Percentiles rank a stretch among this genome's conserved stretches.
Evolutionary conservation across 2,888 invertebrate species (phyloP).

Genomic region (Lacanobia oleracea): DNA sequence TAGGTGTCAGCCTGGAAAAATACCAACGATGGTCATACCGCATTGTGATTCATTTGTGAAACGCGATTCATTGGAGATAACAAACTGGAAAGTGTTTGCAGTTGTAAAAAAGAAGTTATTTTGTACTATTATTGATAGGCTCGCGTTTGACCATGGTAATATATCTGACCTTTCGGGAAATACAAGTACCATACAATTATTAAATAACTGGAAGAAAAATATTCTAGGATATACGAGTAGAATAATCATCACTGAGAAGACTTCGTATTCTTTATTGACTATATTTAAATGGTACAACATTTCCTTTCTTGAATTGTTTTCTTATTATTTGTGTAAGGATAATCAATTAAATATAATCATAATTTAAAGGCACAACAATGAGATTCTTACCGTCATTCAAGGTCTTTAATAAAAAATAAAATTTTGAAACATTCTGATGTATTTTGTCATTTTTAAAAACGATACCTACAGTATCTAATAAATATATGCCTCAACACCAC

Average conservation of each 20-base stretch:
- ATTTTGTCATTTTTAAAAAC: neutral
- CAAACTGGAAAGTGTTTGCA: neutral
- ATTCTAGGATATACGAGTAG: too few species aligned
- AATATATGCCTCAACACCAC: neutral
- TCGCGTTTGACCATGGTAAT: too few species aligned
- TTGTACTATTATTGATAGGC: too few species aligned
- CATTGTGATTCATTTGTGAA: neutral
- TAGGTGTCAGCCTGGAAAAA: conserved; percentile 93
- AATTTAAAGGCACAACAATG: neutral
- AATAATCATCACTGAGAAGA: neutral
- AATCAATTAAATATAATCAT: conserved; percentile 7
- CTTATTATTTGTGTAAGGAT: neutral
- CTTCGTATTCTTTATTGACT: neutral
- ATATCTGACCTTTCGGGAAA: too few species aligned
- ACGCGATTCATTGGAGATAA: neutral
- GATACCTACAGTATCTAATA: too few species aligned
- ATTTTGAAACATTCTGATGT: neutral
- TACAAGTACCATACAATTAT: neutral
- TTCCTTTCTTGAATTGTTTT: conserved; percentile 1
- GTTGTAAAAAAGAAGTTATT: neutral
- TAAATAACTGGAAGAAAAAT: neutral
- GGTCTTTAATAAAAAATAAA: conserved; percentile 1
- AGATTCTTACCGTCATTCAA: conserved; percentile 11
- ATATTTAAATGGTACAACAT: neutral
- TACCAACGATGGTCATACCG: neutral